A percentile compares a stretch with the other conserved stretches of the same genome.
phyloP scores from a whole-genome alignment of 2,888 invertebrate genomes.

The Drymonia ruficornis region DNA sequence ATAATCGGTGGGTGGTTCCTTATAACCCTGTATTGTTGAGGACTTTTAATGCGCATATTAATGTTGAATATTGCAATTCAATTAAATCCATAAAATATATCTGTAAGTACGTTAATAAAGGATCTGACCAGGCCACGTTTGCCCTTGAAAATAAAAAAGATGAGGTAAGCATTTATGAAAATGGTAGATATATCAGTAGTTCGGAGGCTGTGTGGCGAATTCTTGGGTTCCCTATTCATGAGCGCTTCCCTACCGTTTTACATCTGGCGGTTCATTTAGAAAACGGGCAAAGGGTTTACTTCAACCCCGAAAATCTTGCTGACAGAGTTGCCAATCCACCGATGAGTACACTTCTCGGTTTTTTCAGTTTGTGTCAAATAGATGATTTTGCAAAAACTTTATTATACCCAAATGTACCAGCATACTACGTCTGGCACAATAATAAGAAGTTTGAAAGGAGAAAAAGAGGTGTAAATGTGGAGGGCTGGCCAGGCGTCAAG shows the following conservation, averaged over 20 bases:
- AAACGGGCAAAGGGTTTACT: neutral
- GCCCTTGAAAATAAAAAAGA: neutral
- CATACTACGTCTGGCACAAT: too few species aligned
- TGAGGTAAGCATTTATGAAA: slow-evolving; percentile 3
- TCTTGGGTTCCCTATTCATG: neutral
- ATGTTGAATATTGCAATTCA: slow-evolving; percentile 18
- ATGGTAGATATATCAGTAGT: neutral
- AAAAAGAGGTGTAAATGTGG: too few species aligned
- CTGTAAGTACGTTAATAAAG: slow-evolving; percentile 18
- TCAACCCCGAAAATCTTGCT: too few species aligned
- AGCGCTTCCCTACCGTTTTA: neutral
- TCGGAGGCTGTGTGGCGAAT: neutral
- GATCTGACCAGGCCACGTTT: slow-evolving; percentile 10
- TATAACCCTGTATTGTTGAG: slow-evolving; percentile 9
- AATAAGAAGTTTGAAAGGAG: too few species aligned
- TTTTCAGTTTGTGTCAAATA: too few species aligned
- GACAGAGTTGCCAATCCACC: too few species aligned
- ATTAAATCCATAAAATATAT: slow-evolving; percentile 20
- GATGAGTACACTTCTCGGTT: too few species aligned
- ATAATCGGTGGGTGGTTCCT: slow-evolving; percentile 22
- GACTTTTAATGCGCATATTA: slow-evolving; percentile 13
- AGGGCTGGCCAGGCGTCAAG: too few species aligned
- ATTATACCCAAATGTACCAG: too few species aligned
- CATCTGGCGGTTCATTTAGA: neutral
- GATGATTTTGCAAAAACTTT: too few species aligned